Evolutionary conservation across 2,888 invertebrate species (phyloP), one percentile per base, ranked within the genome.

Genomic region (Papilio demoleus): DNA sequence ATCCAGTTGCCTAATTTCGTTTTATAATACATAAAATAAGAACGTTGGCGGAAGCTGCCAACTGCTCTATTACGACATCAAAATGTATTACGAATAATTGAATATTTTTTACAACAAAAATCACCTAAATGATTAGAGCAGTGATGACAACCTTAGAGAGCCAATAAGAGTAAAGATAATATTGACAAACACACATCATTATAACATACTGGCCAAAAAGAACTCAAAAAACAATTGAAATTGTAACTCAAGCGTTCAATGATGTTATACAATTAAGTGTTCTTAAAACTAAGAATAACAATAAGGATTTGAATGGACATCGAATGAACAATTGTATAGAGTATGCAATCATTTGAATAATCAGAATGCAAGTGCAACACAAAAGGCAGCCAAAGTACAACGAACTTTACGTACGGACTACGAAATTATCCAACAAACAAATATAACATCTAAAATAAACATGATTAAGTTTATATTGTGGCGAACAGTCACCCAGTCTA

Each of bases 1-100:
- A 69, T 65, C 64, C 65, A 53, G 65, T 61, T 36, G 50, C 65
- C 65, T 60, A 69, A 69, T 65, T 65, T 68, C 38, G 22, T 69
- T 64, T 59, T 65, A 60, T 53, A 50, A 65, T 65, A 50, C 34
- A 64, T 17, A 60, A 56, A 61, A 24, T 36, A 65, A 50, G 47
- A 27, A 63, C 65, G 58, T 38, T 24, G 2, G 4, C 45, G 19
- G 50, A 59, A 50, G 47, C 50, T 31, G 27, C 19, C 24, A 64
- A 40, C 34, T 38, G 22, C 40, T 11, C 22, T 56, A 36, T 66
- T 66, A 36, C 12, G 17, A 24, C 24, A 66, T 58, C 47, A 27
- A n/a, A n/a, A 47, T 22, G 6, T 31, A 31, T 31, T 31, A 53
- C 27, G 17, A 56, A 31, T 9, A 56, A 31, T 31, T 31, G 31